Evolutionary conservation across 2,888 invertebrate genomes (phyloP).

Genomic region (Meganola albula): DNA sequence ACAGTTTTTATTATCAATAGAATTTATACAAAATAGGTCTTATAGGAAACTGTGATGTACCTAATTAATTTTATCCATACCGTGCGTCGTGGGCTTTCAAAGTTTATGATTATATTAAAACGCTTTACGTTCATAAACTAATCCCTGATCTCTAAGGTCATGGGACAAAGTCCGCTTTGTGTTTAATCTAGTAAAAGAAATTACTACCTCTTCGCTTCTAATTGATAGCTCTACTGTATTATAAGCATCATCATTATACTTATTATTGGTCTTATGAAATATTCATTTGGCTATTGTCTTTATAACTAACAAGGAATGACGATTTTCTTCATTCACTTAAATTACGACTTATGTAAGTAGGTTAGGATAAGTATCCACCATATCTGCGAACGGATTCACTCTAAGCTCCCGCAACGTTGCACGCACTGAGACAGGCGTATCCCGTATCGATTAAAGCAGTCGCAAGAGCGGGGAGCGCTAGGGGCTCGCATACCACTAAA

Average conservation of each 20-base stretch:
- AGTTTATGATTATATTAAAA: slow-evolving; percentile 19
- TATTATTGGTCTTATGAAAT: slow-evolving; percentile 51
- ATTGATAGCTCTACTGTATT: slow-evolving; percentile 51
- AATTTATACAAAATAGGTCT: too few species aligned
- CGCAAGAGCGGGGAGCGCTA: too few species aligned
- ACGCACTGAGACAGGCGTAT: too few species aligned
- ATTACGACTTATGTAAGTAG: slow-evolving; percentile 24
- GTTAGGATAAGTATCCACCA: too few species aligned
- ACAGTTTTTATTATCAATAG: too few species aligned
- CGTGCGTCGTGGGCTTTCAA: too few species aligned
- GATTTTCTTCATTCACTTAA: slow-evolving; percentile 29
- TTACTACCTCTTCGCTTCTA: slow-evolving; percentile 44
- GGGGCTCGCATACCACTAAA: too few species aligned
- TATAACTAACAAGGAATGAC: slow-evolving; percentile 24
- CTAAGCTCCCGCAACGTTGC: too few species aligned
- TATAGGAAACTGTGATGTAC: too few species aligned
- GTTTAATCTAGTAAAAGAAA: slow-evolving; percentile 43
- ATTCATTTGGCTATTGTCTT: slow-evolving; percentile 50
- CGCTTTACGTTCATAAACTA: slow-evolving; percentile 23
- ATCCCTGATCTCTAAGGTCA: slow-evolving; percentile 31
- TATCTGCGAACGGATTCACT: too few species aligned
- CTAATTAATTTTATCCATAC: too few species aligned
- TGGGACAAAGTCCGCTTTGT: slow-evolving; percentile 34
- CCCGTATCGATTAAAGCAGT: too few species aligned
- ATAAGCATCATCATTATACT: slow-evolving; percentile 47